Base-by-base conservation (phyloP, 2,797 vertebrate genomes). In the Pagetopsis macropterus region DNA sequence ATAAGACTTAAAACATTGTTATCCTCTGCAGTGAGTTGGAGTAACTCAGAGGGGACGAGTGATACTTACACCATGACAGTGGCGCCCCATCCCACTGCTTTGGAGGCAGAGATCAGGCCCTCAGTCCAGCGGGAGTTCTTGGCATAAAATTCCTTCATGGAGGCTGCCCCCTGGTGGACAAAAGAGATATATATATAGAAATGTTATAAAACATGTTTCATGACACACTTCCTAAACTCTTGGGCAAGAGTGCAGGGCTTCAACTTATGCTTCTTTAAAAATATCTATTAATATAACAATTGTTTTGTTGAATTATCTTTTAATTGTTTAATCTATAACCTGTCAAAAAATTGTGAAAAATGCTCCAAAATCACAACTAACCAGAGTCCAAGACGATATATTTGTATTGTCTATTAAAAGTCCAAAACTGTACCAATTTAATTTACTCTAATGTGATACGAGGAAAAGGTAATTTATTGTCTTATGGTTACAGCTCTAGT, bases 61-160 rank as follows among this genome's bases (percentile, higher is more conserved):
- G 16, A 37, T 50, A 90, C 95, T 90, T 96, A 99, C 98, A 99
- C 97, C 96, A 99, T 94, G 84, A 99, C 90, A 0, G 97, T 99
- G 57, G 98, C 98, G 12, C 97, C 97, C 97, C 97, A 99, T 82
- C 98, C 98, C 27, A 99, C 98, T 0, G 98, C 98, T 93, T 99
- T 99, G 52, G 98, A 97, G 63, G 98, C 98, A 0, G 98, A 99
- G 90, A 99, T 99, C 67, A 99, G 95, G 48, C 98, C 98, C 89
- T 99, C 98, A 0, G 98, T 99, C 98, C 98, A 99, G 67, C 97
- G 95, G 27, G 98, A 99, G 89, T 99, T 99, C 94, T 96, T 98
- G 84, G 93, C 98, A 8, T 99, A 99, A 84, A 99, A 99, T 88
- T 99, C 98, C 92, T 98, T 98, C 81, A 94, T 96, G 45, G 98